These are phyloP conservation scores for Gnathonemus echidnorhynchus DNA, from an alignment of 2,113 vertebrate genomes.

Conservation along the genomic window DNA sequence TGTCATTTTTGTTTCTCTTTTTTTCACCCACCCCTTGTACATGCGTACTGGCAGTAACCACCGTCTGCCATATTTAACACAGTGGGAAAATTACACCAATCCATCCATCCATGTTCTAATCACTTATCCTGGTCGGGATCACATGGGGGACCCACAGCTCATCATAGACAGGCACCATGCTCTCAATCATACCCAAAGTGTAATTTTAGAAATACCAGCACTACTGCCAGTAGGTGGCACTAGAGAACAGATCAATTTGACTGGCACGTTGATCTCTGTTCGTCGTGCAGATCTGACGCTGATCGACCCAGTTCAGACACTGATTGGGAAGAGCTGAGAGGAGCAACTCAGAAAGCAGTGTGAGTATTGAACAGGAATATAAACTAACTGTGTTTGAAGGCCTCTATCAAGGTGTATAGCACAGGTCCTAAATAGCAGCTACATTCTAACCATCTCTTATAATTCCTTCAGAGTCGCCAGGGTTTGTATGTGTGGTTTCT, in stretches of 20 bases:
- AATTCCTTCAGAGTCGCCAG: neutral
- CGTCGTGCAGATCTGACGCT: conserved; percentile 51
- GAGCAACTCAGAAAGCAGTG: conserved; percentile 71
- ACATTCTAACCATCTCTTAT: neutral
- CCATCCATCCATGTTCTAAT: neutral
- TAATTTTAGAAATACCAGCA: neutral
- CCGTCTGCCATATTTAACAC: neutral
- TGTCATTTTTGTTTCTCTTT: neutral
- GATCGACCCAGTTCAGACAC: conserved; percentile 59
- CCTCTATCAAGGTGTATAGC: neutral
- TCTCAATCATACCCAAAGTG: neutral
- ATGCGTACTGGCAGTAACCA: neutral
- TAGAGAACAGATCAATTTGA: neutral
- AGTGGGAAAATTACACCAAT: neutral
- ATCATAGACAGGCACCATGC: neutral
- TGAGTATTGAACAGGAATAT: conserved; percentile 57
- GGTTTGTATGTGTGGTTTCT: neutral
- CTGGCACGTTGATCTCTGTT: neutral
- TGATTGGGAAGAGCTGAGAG: conserved; percentile 64
- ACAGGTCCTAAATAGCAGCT: neutral
- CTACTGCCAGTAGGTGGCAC: neutral
- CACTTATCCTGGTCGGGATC: neutral
- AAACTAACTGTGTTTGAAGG: neutral
- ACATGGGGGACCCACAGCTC: neutral
- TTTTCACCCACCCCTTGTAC: neutral